phyloP scores from a whole-genome alignment of 2,888 invertebrate species.

The Agonopterix heracliana region DNA sequence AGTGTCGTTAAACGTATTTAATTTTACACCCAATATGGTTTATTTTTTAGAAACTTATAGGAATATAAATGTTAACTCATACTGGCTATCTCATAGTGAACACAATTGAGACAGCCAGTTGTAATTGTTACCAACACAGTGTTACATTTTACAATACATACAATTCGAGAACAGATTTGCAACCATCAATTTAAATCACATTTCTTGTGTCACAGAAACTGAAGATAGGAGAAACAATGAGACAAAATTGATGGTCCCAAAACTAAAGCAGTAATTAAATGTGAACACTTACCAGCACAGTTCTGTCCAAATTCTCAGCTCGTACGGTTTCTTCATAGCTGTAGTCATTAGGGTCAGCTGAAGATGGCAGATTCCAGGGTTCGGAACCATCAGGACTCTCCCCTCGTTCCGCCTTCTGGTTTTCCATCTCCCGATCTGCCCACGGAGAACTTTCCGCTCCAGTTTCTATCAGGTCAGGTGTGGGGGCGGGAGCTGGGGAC shows the following conservation, averaged over 20 bases:
- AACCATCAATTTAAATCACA: background rate
- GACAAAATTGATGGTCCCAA: slow-evolving; percentile 10
- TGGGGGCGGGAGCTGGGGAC: slow-evolving; percentile 42
- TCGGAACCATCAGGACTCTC: slow-evolving; percentile 62
- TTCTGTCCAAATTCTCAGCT: slow-evolving; percentile 58
- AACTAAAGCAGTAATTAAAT: slow-evolving; percentile 1
- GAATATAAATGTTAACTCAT: too few relatives aligned
- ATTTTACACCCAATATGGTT: too few relatives aligned
- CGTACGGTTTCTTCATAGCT: slow-evolving; percentile 62
- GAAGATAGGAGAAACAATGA: too few relatives aligned
- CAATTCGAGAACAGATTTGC: background rate
- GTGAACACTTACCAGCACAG: slow-evolving; percentile 60
- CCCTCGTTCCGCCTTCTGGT: slow-evolving; percentile 47
- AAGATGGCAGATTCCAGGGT: slow-evolving; percentile 55
- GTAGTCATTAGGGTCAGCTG: slow-evolving; percentile 54
- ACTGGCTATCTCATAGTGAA: too few relatives aligned
- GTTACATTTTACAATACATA: background rate
- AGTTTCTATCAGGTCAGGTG: slow-evolving; percentile 57
- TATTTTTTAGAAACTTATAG: too few relatives aligned
- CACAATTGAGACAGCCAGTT: too few relatives aligned
- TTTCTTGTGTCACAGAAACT: too few relatives aligned
- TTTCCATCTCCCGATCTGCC: slow-evolving; percentile 46
- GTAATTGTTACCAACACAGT: background rate
- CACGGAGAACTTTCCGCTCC: slow-evolving; percentile 56
- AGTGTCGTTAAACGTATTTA: too few relatives aligned